Evolutionary conservation across 2,113 vertebrate genomes (phyloP).

Genomic region (Daphoenositta chrysoptera): DNA sequence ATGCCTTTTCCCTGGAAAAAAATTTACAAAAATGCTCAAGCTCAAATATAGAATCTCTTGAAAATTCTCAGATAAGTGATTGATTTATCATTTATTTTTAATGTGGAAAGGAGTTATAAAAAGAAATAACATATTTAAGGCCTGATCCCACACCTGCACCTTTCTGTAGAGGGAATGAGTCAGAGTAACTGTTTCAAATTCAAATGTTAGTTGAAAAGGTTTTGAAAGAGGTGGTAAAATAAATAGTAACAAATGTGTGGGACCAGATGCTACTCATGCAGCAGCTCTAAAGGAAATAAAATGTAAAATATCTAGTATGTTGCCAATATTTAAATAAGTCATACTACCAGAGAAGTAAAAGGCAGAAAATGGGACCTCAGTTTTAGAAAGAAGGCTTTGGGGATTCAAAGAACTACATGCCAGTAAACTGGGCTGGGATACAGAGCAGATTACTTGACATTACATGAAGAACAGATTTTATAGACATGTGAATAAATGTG

Average conservation of each 20-base stretch:
- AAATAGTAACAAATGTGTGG: slow-evolving; percentile 46
- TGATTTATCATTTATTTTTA: slow-evolving; percentile 31
- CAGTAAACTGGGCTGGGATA: background rate
- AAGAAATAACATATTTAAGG: slow-evolving; percentile 17
- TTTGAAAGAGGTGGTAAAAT: slow-evolving; percentile 46
- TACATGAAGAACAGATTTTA: background rate
- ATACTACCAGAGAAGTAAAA: background rate
- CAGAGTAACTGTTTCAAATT: slow-evolving; percentile 34
- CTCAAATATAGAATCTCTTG: background rate
- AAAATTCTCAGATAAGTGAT: background rate
- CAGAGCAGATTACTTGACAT: background rate
- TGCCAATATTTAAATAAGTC: slow-evolving; percentile 1
- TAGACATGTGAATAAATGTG: background rate
- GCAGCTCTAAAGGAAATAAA: background rate
- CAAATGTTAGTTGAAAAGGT: slow-evolving; percentile 14
- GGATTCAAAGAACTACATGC: background rate
- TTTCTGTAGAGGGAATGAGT: slow-evolving; percentile 9
- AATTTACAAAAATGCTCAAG: background rate
- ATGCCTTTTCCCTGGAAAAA: background rate
- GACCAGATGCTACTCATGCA: slow-evolving; percentile 24
- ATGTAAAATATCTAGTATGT: background rate
- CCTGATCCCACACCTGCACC: slow-evolving; percentile 11
- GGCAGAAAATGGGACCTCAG: background rate
- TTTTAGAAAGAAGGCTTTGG: background rate
- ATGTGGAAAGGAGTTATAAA: slow-evolving; percentile 29